phyloP scores from a whole-genome alignment of 2,113 vertebrate species.

The Alouatta palliata region DNA sequence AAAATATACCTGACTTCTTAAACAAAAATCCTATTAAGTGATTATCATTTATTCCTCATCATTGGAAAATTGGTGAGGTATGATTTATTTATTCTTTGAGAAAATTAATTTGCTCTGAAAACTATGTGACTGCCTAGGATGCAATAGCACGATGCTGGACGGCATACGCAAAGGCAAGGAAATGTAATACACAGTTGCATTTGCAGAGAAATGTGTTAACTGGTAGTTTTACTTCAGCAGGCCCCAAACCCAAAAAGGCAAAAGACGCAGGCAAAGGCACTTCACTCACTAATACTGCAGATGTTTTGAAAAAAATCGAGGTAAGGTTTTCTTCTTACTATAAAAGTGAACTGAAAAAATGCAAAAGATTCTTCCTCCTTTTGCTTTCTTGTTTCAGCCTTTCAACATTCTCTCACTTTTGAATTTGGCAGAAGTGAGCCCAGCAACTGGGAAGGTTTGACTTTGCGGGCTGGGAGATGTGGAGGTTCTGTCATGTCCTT shows the following conservation, averaged over 20 bases:
- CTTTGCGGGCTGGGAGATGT: too few species aligned
- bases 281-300: conserved; percentile 53
- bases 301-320: conserved; percentile 78
- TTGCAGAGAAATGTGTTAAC: conserved; percentile 26
- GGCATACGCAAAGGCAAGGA: neutral
- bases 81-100: conserved; percentile 50
- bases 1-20: neutral
- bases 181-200: neutral
- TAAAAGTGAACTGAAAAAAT: neutral
- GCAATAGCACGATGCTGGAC: neutral
- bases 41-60: neutral
- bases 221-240: conserved; percentile 53
- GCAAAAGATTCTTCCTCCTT: neutral
- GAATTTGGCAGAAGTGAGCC: neutral
- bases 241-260: conserved; percentile 31
- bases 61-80: neutral
- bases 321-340: conserved; percentile 52
- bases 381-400: neutral
- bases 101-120: neutral
- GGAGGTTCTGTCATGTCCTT: neutral
- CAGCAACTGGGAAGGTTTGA: neutral
- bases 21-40: neutral
- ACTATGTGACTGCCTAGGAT: neutral
- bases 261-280: conserved; percentile 14
- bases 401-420: neutral